Evolutionary conservation across 2,888 invertebrate species (phyloP).

Genomic region (Clusia tigrina): DNA sequence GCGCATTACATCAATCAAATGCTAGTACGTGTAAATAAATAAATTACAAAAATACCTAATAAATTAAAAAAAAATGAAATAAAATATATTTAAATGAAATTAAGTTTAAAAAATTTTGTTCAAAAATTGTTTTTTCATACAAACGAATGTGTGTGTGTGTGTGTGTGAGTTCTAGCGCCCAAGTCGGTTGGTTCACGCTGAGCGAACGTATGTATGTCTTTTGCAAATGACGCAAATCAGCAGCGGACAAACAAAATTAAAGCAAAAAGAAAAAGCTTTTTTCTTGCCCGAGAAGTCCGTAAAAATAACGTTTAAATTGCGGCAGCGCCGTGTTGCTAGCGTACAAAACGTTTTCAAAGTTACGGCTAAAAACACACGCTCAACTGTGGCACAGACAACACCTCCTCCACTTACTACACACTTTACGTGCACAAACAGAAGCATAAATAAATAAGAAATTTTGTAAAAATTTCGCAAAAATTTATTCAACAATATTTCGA

Average conservation of each 20-base stretch:
- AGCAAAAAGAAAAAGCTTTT: background rate
- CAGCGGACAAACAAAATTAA: background rate
- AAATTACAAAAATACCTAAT: too few species aligned
- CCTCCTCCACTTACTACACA: too few species aligned
- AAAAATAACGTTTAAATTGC: constrained; percentile 23
- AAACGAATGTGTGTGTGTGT: background rate
- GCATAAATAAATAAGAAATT: constrained; percentile 4
- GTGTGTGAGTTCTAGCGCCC: too few species aligned
- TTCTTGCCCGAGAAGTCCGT: too few species aligned
- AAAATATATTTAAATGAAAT: constrained; percentile 17
- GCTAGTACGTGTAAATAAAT: too few species aligned
- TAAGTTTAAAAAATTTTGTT: constrained; percentile 17
- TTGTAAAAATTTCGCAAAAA: constrained; percentile 1
- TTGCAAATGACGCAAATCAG: background rate
- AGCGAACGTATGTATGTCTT: too few species aligned
- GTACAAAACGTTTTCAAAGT: constrained; percentile 24
- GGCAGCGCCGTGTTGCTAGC: background rate
- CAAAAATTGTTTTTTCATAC: background rate
- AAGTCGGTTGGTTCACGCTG: too few species aligned
- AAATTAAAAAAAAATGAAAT: too few species aligned
- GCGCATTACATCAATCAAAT: too few species aligned
- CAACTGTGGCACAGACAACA: background rate
- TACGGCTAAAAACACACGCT: constrained; percentile 25
- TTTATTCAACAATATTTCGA: constrained; percentile 16
- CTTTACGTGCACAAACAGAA: constrained; percentile 2